Conservation (phyloP, 64 coral and sea anemone genomes). For the Porites australiensis region DNA sequence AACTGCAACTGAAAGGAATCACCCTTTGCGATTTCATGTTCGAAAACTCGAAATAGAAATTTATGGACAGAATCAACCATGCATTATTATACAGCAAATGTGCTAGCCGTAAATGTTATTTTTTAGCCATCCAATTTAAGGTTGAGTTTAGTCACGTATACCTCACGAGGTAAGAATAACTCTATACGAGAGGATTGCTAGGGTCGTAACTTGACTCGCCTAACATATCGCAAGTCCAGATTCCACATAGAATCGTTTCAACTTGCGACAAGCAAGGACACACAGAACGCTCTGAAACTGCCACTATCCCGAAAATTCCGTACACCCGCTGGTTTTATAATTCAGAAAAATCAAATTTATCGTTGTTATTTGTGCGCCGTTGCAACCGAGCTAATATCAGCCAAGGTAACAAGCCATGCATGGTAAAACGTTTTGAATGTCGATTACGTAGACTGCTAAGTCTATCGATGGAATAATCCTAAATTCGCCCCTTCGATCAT, state of each 20-base stretch:
- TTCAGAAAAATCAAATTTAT: conserved; percentile 30
- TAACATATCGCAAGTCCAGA: conserved; percentile 36
- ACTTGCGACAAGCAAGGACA: conserved; percentile 33
- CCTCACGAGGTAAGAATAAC: conserved; percentile 21
- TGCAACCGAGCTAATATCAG: conserved; percentile 53
- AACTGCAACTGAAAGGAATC: not conserved
- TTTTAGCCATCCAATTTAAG: not conserved
- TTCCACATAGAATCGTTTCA: conserved; percentile 37
- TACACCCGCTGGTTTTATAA: not conserved
- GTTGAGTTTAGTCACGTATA: conserved; percentile 26
- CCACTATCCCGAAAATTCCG: conserved; percentile 4
- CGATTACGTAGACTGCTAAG: conserved; percentile 24
- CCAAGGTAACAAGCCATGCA: conserved; percentile 15
- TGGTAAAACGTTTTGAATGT: not conserved
- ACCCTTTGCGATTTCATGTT: not conserved
- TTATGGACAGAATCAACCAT: not conserved
- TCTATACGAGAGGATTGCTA: not conserved
- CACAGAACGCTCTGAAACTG: conserved; percentile 11
- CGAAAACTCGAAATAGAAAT: not conserved
- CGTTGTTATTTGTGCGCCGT: conserved; percentile 23
- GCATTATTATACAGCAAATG: not conserved
- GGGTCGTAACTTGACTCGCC: conserved; percentile 41
- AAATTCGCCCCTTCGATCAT: conserved; percentile 4
- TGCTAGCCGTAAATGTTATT: not conserved
- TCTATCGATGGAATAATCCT: not conserved